These are phyloP conservation scores for Hycleus cichorii DNA, from an alignment of 1,140 invertebrate genomes.

Conservation along the genomic window DNA sequence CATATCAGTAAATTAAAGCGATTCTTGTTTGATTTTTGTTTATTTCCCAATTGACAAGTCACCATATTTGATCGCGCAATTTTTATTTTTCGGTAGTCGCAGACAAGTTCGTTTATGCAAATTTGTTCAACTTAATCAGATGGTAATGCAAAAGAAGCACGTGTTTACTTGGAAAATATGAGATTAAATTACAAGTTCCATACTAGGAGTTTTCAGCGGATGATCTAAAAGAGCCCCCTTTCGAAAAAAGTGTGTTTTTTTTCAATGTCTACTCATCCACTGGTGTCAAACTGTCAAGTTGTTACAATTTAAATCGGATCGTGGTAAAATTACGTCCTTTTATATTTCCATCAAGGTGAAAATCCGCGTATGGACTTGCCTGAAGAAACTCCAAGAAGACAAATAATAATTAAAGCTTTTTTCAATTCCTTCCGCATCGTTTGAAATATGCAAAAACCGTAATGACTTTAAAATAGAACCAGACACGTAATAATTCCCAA, in stretches of 20 bases:
- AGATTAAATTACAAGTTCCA: slow-evolving; percentile 16
- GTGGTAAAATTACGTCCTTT: no score
- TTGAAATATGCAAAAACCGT: background rate
- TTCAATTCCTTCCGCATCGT: background rate
- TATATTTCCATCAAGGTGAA: no score
- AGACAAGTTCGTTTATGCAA: no score
- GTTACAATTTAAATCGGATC: slow-evolving; percentile 6
- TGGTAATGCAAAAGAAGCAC: slow-evolving; percentile 4
- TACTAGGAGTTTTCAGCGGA: background rate
- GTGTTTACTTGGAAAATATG: slow-evolving; percentile 16
- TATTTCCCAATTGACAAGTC: slow-evolving; percentile 9
- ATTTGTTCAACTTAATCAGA: slow-evolving; percentile 3
- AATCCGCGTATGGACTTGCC: no score
- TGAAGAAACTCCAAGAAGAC: no score
- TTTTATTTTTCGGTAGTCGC: no score
- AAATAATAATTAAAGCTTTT: background rate
- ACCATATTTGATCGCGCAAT: slow-evolving; percentile 7
- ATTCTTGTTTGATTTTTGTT: background rate
- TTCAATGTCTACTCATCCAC: no score
- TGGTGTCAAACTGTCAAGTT: slow-evolving; percentile 10
- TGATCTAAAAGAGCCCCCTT: background rate
- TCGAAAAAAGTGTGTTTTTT: background rate
- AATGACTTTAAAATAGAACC: background rate
- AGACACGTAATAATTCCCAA: background rate
- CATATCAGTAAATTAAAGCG: no score